These are phyloP conservation scores for Pachliopta kotzebuea DNA, from an alignment of 2,888 invertebrate species.

Conservation along the genomic window DNA sequence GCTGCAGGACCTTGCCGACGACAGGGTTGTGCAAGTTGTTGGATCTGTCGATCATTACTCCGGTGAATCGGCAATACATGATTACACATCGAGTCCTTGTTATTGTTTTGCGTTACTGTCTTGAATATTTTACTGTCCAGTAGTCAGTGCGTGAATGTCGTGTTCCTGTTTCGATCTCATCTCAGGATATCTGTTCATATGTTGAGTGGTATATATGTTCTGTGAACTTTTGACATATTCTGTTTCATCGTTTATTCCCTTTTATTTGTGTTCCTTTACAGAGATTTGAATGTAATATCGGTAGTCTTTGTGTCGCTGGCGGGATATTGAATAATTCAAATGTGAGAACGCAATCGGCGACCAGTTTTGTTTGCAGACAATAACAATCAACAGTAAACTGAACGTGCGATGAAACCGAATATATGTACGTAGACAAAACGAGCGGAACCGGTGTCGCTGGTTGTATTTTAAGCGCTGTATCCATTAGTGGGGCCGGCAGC, in stretches of 20 bases:
- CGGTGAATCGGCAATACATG: slow-evolving; percentile 34
- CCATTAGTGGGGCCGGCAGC: slow-evolving; percentile 31
- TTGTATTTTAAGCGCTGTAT: slow-evolving; percentile 15
- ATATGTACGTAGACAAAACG: no score
- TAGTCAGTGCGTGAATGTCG: not conserved
- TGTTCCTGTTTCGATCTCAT: not conserved
- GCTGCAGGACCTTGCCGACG: slow-evolving; percentile 51
- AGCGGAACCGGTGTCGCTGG: not conserved
- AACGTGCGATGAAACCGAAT: no score
- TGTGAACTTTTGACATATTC: no score
- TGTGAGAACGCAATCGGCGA: no score
- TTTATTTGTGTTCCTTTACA: no score
- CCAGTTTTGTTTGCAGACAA: no score
- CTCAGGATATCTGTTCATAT: not conserved
- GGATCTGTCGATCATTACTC: slow-evolving; percentile 58
- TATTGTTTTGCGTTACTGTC: not conserved
- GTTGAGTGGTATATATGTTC: no score
- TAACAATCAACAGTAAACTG: no score
- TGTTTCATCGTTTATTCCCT: no score
- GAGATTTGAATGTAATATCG: no score
- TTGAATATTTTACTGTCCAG: not conserved
- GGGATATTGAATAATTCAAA: no score
- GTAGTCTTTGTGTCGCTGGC: no score
- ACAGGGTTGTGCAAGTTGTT: slow-evolving; percentile 42
- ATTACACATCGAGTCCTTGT: not conserved